Conservation (phyloP, 2,888 invertebrate species). For the Macrophya annulata region DNA sequence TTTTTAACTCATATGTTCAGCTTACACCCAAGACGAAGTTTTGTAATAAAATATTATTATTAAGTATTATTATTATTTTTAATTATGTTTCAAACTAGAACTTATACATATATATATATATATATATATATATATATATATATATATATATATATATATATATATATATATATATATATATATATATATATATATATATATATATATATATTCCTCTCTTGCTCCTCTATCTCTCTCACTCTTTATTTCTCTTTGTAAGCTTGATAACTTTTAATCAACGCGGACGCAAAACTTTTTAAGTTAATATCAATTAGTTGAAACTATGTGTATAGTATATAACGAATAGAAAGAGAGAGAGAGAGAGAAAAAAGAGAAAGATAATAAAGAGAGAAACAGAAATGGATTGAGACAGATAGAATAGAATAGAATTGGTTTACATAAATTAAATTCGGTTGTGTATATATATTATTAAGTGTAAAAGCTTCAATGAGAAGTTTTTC, state of each 20-base stretch:
- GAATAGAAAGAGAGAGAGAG: slow-evolving; percentile 37
- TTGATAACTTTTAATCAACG: slow-evolving; percentile 33
- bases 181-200: too few species aligned
- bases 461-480: background rate
- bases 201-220: background rate
- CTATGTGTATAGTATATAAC: slow-evolving; percentile 3
- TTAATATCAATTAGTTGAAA: slow-evolving; percentile 28
- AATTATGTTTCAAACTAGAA: too few species aligned
- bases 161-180: too few species aligned
- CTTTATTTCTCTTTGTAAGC: background rate
- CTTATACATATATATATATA: too few species aligned
- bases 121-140: too few species aligned
- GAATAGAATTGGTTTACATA: slow-evolving; percentile 2
- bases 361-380: slow-evolving; percentile 46
- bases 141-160: too few species aligned
- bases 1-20: too few species aligned
- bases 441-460: background rate
- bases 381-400: background rate
- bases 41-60: too few species aligned
- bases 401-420: too few species aligned
- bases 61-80: too few species aligned
- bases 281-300: slow-evolving; percentile 3
- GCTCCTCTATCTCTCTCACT: background rate
- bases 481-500: background rate
- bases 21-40: too few species aligned